Evolutionary conservation across 2,888 invertebrate genomes (phyloP), one percentile per base, ranked within the genome.

Genomic region (Drosophila ochracea): DNA sequence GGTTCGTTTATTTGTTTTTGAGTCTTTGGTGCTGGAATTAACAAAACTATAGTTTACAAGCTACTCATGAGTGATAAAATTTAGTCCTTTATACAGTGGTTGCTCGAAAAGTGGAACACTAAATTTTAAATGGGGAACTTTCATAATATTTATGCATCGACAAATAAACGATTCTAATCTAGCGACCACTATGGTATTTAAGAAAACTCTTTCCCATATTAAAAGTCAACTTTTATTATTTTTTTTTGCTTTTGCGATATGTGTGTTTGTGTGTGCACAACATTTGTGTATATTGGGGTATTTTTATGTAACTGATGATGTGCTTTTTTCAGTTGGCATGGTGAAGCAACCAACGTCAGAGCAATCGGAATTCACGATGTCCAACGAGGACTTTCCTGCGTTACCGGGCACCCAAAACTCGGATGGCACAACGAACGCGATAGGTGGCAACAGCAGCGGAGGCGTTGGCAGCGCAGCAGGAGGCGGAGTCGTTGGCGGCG

Each of bases 361-460:
- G 94, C 96, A 98, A 92, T 97, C 97, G 82, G 98, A 98, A 94
- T 98, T 98, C 94, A 97, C 98, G 92, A 99, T 99, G 97, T 99
- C 99, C 91, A 98, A 97, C 90, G 99, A 99, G 94, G 99, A 99
- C 94, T 99, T 99, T 94, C 99, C 99, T 89, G 99, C 99, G 93
- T 95, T 99, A 93, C 99, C 99, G 82, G 99, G 99, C 91, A 97
- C 97, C 83, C 96, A 97, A 89, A 95, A 95, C 89, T 94, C 95
- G 86, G 96, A 95, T 85, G 95, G 95, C 68, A 92, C 93, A 90
- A 92, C 93, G 89, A 92, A 92, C 78, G 87, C 91, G 74, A 91
- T 91, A 76, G 82, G 86, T 16, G 16, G 47, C 9, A 47, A 25
- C 55, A 79, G 70, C 66, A 72, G 78, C 69, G 77, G 75, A 41